Evolutionary conservation across 2,888 invertebrate genomes (phyloP), one percentile per base, ranked within the genome.

Genomic region (Deilephila elpenor): DNA sequence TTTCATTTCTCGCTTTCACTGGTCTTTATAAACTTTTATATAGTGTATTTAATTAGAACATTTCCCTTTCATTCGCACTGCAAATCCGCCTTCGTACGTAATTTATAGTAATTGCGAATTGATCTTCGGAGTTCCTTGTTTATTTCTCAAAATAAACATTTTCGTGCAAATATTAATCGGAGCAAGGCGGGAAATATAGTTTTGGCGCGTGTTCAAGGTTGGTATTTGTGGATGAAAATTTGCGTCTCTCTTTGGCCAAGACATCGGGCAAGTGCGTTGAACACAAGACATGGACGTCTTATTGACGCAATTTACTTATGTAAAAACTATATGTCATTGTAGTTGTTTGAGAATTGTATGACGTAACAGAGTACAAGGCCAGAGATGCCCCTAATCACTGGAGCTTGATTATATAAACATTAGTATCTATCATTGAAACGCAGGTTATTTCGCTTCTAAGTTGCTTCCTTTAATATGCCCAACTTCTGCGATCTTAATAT

Each of bases 201-300:
- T 86, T 82, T 87, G 96, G 97, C 90, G 96, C 8, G 14, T 20
- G 88, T 90, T 93, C 95, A 94, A 95, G 94, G 94, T 91, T 89
- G 75, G 25, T 67, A 67, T 67, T 71, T 74, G 76, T 80, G 81
- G 83, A 79, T 88, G 89, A 88, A 92, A 93, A 88, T 93, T 83
- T 93, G 85, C 94, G 92, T 88, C 94, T 95, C 86, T 85, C 86
- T 94, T 95, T 93, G 93, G 92, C 91, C 79, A 87, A 90, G 84
- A 87, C 80, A 83, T 82, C 82, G 83, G 74, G 37, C 72, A 25
- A 67, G 86, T 87, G 84, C 89, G 86, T 87, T 88, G 84, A 89
- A 88, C 87, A 86, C 77, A 84, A 84, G 81, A 82, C 80, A 77
- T 78, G 80, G 76, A 89, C 91, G 89, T 91, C 91, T n/a, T 91